Evolutionary conservation across 2,113 vertebrate species (phyloP).

Genomic region (Herpetotheres cachinnans): DNA sequence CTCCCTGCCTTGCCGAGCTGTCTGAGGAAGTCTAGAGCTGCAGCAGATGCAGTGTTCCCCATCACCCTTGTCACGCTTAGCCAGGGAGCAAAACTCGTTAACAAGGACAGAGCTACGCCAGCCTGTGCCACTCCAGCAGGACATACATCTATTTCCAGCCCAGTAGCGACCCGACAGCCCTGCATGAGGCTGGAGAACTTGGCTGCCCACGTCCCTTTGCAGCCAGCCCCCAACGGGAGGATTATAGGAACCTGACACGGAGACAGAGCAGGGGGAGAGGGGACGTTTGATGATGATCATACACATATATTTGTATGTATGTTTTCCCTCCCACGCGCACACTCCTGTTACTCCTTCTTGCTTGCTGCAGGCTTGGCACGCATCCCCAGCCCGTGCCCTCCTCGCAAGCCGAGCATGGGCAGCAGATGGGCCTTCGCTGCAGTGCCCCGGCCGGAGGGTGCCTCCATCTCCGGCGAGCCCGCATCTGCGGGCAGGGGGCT

Average conservation of each 20-base stretch:
- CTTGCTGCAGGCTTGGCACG: constrained; percentile 63
- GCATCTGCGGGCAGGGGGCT: not conserved
- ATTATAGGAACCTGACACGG: not conserved
- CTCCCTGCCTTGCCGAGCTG: not conserved
- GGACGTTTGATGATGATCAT: not conserved
- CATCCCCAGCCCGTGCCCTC: constrained; percentile 22
- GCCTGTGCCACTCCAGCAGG: not conserved
- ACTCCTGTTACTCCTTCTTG: constrained; percentile 45
- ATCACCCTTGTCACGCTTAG: not conserved
- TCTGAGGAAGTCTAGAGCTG: not conserved
- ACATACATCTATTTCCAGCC: not conserved
- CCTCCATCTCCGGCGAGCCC: not conserved
- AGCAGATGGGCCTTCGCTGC: constrained; percentile 46
- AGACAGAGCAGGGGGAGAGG: not conserved
- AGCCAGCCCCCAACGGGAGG: not conserved
- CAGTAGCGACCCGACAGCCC: not conserved
- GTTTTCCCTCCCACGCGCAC: not conserved
- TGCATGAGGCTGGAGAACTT: accelerated
- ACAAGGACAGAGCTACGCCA: not conserved
- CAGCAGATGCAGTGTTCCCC: not conserved
- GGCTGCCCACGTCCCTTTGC: not conserved
- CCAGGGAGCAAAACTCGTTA: not conserved
- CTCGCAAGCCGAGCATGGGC: not conserved
- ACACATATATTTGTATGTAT: constrained; percentile 14
- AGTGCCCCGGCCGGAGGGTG: not conserved